phyloP scores from a whole-genome alignment of 2,113 vertebrate species.

The Chionomys nivalis region DNA sequence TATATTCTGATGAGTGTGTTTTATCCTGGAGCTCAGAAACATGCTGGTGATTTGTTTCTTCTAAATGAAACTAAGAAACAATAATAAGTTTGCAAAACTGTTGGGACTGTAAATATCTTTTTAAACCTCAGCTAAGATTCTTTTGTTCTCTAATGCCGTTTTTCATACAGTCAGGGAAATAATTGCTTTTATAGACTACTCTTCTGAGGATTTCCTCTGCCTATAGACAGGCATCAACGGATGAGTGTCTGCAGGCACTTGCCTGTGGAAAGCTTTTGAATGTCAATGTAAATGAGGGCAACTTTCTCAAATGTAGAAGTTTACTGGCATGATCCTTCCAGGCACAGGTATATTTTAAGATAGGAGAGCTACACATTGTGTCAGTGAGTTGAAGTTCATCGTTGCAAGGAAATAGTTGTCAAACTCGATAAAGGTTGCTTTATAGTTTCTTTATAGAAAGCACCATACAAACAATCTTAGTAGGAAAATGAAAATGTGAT shows the following conservation, averaged over 20 bases:
- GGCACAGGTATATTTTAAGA: slow-evolving; percentile 76
- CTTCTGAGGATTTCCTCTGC: slow-evolving; percentile 36
- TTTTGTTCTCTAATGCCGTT: slow-evolving; percentile 58
- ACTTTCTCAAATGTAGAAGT: slow-evolving; percentile 62
- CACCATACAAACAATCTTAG: not conserved
- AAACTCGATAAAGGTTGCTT: slow-evolving; percentile 25
- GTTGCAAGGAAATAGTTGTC: slow-evolving; percentile 48
- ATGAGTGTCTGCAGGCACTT: slow-evolving; percentile 69
- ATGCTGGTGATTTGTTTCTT: not conserved
- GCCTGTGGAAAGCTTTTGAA: slow-evolving; percentile 70
- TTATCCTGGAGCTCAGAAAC: not conserved
- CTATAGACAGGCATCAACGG: slow-evolving; percentile 60
- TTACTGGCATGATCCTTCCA: slow-evolving; percentile 63
- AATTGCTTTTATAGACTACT: slow-evolving; percentile 60
- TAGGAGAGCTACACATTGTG: not conserved
- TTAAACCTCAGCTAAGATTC: not conserved
- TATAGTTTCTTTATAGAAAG: not conserved
- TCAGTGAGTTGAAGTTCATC: slow-evolving; percentile 58
- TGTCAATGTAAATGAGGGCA: slow-evolving; percentile 75
- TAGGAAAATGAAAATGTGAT: not conserved
- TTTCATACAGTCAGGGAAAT: slow-evolving; percentile 47
- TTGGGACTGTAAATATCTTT: slow-evolving; percentile 34
- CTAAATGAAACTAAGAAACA: slow-evolving; percentile 45
- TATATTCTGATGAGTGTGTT: not conserved
- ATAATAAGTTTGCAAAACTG: not conserved